Conservation (phyloP, 2,797 vertebrate species). For the Acanthopagrus latus region DNA sequence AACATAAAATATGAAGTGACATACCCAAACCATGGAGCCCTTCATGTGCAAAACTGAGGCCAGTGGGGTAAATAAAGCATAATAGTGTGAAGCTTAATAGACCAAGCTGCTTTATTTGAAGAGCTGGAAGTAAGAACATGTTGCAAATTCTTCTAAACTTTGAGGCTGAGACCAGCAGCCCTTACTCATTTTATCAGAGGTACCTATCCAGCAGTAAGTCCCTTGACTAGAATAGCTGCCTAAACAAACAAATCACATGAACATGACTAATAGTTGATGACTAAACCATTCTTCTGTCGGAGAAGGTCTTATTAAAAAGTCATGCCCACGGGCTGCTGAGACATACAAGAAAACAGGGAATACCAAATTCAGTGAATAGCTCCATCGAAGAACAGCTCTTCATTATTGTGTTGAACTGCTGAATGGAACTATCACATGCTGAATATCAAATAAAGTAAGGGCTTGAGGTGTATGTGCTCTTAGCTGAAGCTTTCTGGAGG, state of each 20-base stretch:
- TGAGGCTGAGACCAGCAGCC: neutral
- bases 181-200: neutral
- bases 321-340: constrained; percentile 21
- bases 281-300: constrained; percentile 8
- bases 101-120: too few relatives aligned
- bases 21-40: too few relatives aligned
- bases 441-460: constrained; percentile 34
- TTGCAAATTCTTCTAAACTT: neutral
- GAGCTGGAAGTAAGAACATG: too few relatives aligned
- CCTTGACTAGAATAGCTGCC: neutral
- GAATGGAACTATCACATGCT: constrained; percentile 41
- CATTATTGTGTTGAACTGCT: constrained; percentile 22
- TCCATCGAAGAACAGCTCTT: constrained; percentile 36
- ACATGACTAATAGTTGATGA: constrained; percentile 18
- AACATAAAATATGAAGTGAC: too few relatives aligned
- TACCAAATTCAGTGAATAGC: constrained; percentile 34
- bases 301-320: constrained; percentile 33
- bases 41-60: too few relatives aligned
- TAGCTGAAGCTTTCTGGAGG: constrained; percentile 8
- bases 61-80: too few relatives aligned
- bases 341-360: constrained; percentile 40
- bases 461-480: constrained; percentile 9
- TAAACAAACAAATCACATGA: constrained; percentile 37
- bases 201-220: too few relatives aligned
- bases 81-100: neutral